Conservation (phyloP, 2,888 invertebrate genomes). For the Callosobruchus maculatus region DNA sequence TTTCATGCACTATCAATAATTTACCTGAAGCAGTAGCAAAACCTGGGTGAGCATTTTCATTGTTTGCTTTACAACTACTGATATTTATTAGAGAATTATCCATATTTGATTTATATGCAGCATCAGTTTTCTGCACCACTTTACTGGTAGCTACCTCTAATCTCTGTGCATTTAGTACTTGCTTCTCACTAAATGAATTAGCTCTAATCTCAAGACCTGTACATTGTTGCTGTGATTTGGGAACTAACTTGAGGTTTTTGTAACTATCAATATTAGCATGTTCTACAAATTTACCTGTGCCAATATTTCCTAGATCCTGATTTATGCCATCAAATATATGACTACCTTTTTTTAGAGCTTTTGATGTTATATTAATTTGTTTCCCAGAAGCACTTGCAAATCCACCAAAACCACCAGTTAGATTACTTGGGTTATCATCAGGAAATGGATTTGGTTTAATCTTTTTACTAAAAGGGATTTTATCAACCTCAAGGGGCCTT, state of each 20-base stretch:
- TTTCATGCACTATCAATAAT: background rate
- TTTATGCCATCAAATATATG: background rate
- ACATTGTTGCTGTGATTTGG: background rate
- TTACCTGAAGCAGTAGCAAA: background rate
- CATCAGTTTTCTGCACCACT: no score
- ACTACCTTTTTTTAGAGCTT: background rate
- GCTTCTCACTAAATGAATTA: background rate
- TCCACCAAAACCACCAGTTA: background rate
- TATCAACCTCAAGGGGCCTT: background rate
- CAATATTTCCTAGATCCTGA: background rate
- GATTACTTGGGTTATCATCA: background rate
- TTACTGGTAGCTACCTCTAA: background rate
- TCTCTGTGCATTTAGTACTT: background rate
- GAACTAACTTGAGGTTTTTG: background rate
- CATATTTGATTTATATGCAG: no score
- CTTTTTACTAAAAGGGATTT: background rate
- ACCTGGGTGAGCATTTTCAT: background rate
- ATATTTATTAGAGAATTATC: background rate
- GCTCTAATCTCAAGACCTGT: background rate
- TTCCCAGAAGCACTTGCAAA: conserved; percentile 42
- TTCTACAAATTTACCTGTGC: background rate
- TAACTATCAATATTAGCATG: background rate
- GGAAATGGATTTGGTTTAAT: background rate
- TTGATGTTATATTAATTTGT: conserved; percentile 31
- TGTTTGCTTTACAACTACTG: background rate